These are phyloP conservation scores for Redunca redunca DNA, from an alignment of 2,113 vertebrate species.

Conservation along the genomic window DNA sequence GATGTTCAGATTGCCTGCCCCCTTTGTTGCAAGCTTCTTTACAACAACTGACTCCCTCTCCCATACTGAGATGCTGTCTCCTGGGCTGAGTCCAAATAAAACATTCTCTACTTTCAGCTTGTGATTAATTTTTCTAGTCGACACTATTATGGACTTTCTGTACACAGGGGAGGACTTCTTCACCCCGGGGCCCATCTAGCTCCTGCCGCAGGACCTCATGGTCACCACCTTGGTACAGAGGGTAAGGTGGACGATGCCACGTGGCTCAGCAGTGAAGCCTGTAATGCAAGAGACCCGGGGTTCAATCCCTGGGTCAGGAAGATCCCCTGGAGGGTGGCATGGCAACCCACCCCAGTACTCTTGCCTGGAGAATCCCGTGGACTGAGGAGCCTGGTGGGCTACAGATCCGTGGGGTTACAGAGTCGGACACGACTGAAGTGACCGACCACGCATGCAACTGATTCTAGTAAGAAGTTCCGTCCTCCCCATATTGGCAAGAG, in stretches of 20 bases:
- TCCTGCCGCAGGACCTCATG: neutral
- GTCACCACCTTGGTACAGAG: neutral
- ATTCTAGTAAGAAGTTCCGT: neutral
- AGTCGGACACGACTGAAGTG: accelerated
- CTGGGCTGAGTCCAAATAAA: neutral
- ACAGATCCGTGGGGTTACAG: neutral
- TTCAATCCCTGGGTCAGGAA: neutral
- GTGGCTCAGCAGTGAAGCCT: neutral
- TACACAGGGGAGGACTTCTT: neutral
- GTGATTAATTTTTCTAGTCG: neutral
- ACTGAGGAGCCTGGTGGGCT: neutral
- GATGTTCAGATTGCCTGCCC: neutral
- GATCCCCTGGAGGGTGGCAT: neutral
- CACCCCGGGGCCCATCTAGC: neutral
- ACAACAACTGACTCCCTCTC: neutral
- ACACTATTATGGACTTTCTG: neutral
- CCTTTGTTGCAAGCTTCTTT: neutral
- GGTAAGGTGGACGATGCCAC: neutral
- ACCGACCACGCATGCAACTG: neutral
- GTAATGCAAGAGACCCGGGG: neutral
- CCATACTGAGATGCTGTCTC: neutral
- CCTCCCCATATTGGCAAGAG: neutral
- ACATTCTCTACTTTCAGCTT: neutral
- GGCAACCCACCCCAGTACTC: neutral
- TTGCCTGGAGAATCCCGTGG: neutral